Percentiles rank a stretch among this genome's conserved stretches.
These are phyloP conservation scores for Notechis scutatus DNA, from an alignment of 2,113 vertebrate genomes.

Conservation along the genomic window DNA sequence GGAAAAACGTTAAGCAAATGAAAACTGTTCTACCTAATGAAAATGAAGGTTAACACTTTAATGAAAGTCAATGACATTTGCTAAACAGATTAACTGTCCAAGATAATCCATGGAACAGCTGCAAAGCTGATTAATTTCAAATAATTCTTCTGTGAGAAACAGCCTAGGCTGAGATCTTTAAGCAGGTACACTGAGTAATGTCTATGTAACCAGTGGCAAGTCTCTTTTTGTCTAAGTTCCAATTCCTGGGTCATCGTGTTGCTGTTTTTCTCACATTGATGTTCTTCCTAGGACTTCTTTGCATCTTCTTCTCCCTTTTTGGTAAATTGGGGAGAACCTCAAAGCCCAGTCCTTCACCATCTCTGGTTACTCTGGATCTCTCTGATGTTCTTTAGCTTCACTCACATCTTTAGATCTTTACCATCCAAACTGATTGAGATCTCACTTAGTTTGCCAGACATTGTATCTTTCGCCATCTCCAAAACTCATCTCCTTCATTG, in stretches of 20 bases:
- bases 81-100: conserved; percentile 7
- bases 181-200: background rate
- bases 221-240: background rate
- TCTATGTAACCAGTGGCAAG: background rate
- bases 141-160: background rate
- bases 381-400: background rate
- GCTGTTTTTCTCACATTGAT: background rate
- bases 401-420: background rate
- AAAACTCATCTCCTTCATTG: background rate
- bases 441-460: background rate
- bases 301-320: background rate
- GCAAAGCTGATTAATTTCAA: conserved; percentile 12
- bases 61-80: conserved; percentile 17
- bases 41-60: conserved; percentile 21
- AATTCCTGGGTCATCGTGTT: no score
- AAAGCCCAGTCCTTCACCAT: background rate
- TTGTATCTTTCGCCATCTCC: background rate
- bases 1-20: background rate
- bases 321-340: background rate
- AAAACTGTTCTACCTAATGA: background rate
- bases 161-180: conserved; percentile 3
- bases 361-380: background rate
- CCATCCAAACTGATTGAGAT: background rate
- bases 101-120: conserved; percentile 11
- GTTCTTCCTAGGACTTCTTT: background rate